Conservation (phyloP, 2,888 invertebrate species). For the Meloe dianella region DNA sequence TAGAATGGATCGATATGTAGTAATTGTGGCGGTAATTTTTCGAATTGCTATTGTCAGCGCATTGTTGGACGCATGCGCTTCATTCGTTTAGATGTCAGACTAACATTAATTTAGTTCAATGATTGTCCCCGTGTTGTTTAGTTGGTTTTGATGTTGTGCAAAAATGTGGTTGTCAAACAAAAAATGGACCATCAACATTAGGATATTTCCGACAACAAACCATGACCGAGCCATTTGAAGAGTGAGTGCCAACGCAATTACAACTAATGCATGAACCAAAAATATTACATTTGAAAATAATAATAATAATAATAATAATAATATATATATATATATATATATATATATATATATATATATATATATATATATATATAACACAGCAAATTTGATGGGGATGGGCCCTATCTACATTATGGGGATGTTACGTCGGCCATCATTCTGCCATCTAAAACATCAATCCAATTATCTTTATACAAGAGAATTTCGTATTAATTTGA, state of each 20-base stretch:
- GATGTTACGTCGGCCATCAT: constrained; percentile 52
- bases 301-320: too few relatives aligned
- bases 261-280: too few relatives aligned
- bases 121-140: constrained; percentile 57
- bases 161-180: constrained; percentile 60
- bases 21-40: constrained; percentile 21
- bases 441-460: constrained; percentile 40
- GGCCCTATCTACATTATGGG: constrained; percentile 32
- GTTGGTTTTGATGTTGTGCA: constrained; percentile 59
- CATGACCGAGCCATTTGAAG: constrained; percentile 92
- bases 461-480: constrained; percentile 17
- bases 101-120: constrained; percentile 57
- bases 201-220: constrained; percentile 82
- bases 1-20: not conserved
- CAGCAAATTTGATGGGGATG: constrained; percentile 28
- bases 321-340: not conserved
- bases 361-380: not conserved
- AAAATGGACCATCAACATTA: constrained; percentile 79
- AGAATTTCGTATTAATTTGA: constrained; percentile 17
- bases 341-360: not conserved
- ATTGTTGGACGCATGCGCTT: constrained; percentile 43
- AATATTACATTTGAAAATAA: too few relatives aligned
- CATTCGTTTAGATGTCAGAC: constrained; percentile 45
- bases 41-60: constrained; percentile 36
- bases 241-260: too few relatives aligned